A percentile compares a stretch with the other conserved stretches of the same genome.
These are phyloP conservation scores for Anguilla obscura DNA, from an alignment of 2,797 vertebrate genomes.

Conservation along the genomic window DNA sequence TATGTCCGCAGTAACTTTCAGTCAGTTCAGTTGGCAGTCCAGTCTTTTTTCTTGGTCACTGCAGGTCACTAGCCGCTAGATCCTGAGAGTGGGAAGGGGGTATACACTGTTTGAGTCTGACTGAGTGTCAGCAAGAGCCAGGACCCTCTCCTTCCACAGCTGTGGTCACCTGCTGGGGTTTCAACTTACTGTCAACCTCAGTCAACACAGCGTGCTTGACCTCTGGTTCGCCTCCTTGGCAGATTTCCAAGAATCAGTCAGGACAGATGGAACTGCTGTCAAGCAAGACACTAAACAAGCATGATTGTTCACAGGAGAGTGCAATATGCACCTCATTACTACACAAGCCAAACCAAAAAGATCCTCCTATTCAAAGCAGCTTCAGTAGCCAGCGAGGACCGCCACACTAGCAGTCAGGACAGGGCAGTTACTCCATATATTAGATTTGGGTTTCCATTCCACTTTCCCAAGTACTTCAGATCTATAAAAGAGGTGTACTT, in stretches of 20 bases:
- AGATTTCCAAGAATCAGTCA: constrained; percentile 1
- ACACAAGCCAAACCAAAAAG: too few relatives aligned
- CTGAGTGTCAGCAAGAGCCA: not conserved
- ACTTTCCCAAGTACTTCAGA: not conserved
- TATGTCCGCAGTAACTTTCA: not conserved
- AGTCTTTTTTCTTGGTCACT: not conserved
- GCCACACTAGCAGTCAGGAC: not conserved
- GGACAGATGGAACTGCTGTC: not conserved
- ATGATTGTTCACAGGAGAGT: not conserved
- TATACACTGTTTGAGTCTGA: not conserved
- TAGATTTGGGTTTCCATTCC: not conserved
- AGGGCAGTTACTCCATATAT: not conserved
- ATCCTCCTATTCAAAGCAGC: not conserved
- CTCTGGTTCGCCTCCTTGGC: not conserved
- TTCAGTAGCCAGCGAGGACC: not conserved
- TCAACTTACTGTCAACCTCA: constrained; percentile 6
- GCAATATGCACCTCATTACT: not conserved
- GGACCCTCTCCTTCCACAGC: not conserved
- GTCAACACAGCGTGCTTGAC: not conserved
- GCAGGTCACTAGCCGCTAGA: not conserved
- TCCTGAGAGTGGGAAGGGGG: not conserved
- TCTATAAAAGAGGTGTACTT: not conserved
- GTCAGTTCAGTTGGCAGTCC: not conserved
- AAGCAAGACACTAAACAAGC: not conserved
- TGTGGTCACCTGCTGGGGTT: constrained; percentile 12